phyloP scores from a whole-genome alignment of 2,113 vertebrate genomes.

The Ellobius talpinus region DNA sequence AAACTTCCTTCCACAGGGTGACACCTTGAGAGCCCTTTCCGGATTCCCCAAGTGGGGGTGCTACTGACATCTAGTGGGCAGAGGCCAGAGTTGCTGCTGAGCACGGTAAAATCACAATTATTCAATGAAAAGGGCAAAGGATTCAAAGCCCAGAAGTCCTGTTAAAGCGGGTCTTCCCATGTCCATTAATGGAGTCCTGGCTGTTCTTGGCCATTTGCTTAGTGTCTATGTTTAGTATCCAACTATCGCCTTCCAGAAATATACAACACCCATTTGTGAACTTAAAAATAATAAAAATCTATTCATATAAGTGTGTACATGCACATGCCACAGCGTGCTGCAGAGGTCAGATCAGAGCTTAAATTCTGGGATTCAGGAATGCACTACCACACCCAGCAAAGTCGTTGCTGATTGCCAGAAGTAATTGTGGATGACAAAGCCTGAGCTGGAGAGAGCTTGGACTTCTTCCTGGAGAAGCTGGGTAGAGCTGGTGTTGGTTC shows the following conservation, averaged over 20 bases:
- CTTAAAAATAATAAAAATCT: not conserved
- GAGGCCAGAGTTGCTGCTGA: not conserved
- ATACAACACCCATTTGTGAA: not conserved
- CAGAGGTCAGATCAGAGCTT: not conserved
- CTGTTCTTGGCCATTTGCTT: not conserved
- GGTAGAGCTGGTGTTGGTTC: not conserved
- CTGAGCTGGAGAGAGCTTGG: not conserved
- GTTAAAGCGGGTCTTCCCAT: no score
- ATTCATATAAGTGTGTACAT: not conserved
- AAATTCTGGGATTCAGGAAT: not conserved
- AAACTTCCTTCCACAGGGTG: not conserved
- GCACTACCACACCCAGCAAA: not conserved
- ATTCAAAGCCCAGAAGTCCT: not conserved
- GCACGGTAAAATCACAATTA: not conserved
- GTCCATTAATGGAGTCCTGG: not conserved
- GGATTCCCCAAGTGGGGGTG: not conserved
- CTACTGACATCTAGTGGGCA: constrained; percentile 46
- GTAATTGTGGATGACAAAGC: not conserved
- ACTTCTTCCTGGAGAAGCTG: not conserved
- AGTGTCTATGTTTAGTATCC: not conserved
- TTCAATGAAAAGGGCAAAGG: not conserved
- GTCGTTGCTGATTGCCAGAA: not conserved
- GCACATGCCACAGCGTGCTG: not conserved
- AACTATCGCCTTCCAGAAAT: not conserved
- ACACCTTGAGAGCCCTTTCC: not conserved